Evolutionary conservation across 1,140 invertebrate species (phyloP), one percentile per base, ranked within the genome.

Genomic region (Drosophila nigromelanica): DNA sequence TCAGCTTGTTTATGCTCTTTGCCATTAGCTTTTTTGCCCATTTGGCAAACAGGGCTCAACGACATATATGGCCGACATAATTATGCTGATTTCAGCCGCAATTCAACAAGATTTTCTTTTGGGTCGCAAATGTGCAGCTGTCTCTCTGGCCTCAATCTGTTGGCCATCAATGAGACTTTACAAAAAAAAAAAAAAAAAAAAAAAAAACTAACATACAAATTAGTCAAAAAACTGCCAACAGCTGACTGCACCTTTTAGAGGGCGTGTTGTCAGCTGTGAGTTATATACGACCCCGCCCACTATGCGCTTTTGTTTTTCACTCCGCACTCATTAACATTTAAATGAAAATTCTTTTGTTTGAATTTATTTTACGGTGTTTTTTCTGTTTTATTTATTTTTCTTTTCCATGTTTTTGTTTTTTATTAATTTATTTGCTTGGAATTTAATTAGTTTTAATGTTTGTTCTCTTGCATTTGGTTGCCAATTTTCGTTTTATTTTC

Each of bases 261-360:
- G 15, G 18, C 12, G 14, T 12, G 24, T n/a, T n/a, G 47, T 1
- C 2, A 3, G 24, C 2, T 30, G 4, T 48, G 30, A 4, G 8
- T 14, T n/a, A 24, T 14, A 8, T 24, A 11, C 11, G 21, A 8
- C 7, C 37, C 5, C 39, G 21, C 54, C 21, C 24, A 12, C 39
- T 37, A 40, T 6, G n/a, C 15, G 21, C 18, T 51, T 18, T 40
- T 40, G 30, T 51, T 52, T 47, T 42, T 66, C 52, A 50, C 40
- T 83, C 58, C 64, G 47, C 35, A 27, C 54, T 69, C 27, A 76
- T 80, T 83, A 80, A 70, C 76, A 85, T 85, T 82, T 75, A 85
- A 85, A 80, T 83, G 35, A 66, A 54, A 54, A 80, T 85, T 85
- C 68, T 63, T 70, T 76, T 73, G 72, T 68, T 76, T 67, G 48